Conservation (phyloP, 2,888 invertebrate species). For the Cinara cedri region DNA sequence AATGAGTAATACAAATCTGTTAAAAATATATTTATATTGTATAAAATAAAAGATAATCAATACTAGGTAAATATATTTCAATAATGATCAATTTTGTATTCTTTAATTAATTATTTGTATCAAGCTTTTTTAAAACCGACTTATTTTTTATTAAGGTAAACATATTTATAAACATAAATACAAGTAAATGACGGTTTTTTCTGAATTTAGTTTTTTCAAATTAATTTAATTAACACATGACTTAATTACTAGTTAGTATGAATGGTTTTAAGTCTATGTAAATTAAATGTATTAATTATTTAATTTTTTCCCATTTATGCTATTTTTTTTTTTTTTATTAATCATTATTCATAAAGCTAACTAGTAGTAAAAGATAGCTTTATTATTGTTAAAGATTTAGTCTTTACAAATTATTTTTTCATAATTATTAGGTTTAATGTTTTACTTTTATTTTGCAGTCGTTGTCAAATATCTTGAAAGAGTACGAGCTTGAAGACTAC, state of each 20-base stretch:
- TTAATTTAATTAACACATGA: too few species aligned
- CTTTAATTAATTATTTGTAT: background rate
- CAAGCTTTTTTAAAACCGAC: background rate
- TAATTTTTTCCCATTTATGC: background rate
- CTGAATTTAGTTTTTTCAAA: background rate
- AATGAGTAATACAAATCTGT: too few species aligned
- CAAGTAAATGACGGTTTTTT: background rate
- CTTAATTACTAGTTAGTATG: background rate
- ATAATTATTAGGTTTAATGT: conserved; percentile 33
- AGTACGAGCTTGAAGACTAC: conserved; percentile 42
- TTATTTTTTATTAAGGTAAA: background rate
- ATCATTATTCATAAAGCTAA: background rate
- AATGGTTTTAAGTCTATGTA: background rate
- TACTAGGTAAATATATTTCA: background rate
- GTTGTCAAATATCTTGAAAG: conserved; percentile 51
- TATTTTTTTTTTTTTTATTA: background rate
- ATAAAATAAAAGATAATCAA: too few species aligned
- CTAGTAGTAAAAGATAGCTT: background rate
- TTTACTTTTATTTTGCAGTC: conserved; percentile 53
- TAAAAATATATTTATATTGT: too few species aligned
- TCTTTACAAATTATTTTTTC: background rate
- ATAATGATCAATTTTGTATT: conserved; percentile 2
- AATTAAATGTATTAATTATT: background rate
- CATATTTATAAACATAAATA: background rate
- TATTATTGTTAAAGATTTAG: background rate